A percentile compares a stretch with the other conserved stretches of the same genome.
These are phyloP conservation scores for Leptarthrus brevirostris DNA, from an alignment of 2,888 invertebrate genomes.

Conservation along the genomic window DNA sequence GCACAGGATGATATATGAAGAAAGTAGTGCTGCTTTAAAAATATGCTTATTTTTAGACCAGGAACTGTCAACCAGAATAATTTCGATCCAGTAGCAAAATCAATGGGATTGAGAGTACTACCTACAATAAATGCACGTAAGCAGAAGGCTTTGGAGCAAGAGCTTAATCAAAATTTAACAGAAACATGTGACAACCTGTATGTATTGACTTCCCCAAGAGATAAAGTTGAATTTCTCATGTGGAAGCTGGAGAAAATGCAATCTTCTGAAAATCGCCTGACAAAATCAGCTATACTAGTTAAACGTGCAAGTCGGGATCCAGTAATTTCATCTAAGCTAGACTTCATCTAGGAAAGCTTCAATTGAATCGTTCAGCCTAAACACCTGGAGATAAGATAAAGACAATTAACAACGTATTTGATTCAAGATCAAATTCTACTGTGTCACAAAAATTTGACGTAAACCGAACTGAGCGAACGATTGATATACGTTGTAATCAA, in stretches of 20 bases:
- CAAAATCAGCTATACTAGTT: conserved; percentile 63
- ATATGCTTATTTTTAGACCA: conserved; percentile 86
- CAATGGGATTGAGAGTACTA: conserved; percentile 79
- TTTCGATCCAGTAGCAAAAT: conserved; percentile 80
- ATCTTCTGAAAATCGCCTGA: conserved; percentile 59
- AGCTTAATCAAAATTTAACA: conserved; percentile 83
- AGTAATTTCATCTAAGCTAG: conserved; percentile 82
- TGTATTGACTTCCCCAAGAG: conserved; percentile 74
- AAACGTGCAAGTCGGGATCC: conserved; percentile 83
- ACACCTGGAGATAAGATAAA: too few species aligned
- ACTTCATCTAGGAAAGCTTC: too few species aligned
- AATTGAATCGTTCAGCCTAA: too few species aligned
- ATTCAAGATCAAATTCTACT: too few species aligned
- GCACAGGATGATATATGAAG: conserved; percentile 98
- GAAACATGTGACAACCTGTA: conserved; percentile 95
- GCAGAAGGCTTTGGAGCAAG: conserved; percentile 86
- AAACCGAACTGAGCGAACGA: too few species aligned
- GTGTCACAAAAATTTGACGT: too few species aligned
- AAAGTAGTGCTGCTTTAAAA: conserved; percentile 93
- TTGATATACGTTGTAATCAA: too few species aligned
- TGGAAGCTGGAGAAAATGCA: conserved; percentile 56
- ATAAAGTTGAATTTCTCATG: conserved; percentile 69
- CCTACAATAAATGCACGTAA: conserved; percentile 87
- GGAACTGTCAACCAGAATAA: conserved; percentile 77
- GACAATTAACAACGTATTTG: too few species aligned